Percentiles rank a stretch among this genome's conserved stretches.
These are phyloP conservation scores for Chamaetylas fuelleborni DNA, from an alignment of 2,113 vertebrate genomes.

Conservation along the genomic window DNA sequence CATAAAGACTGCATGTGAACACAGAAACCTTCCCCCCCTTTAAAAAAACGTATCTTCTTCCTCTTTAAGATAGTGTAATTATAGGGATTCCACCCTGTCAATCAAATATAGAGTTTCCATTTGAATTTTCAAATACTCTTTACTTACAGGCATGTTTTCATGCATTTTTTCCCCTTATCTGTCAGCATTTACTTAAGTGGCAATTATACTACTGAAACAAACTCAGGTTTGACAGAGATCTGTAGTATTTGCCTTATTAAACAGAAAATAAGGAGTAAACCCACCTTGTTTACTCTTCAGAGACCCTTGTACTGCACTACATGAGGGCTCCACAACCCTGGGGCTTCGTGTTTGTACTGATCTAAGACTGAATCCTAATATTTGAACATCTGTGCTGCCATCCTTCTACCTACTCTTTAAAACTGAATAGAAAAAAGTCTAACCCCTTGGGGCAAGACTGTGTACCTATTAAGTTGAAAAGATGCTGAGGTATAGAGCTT, in stretches of 20 bases:
- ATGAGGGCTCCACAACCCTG: neutral
- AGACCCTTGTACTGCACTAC: neutral
- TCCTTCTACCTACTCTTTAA: constrained; percentile 1
- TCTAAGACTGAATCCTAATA: constrained; percentile 42
- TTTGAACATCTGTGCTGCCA: constrained; percentile 35
- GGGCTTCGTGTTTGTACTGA: neutral
- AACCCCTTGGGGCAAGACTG: neutral
- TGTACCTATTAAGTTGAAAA: constrained; percentile 20
- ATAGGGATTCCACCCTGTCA: neutral
- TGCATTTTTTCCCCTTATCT: constrained; percentile 1
- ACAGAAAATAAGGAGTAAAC: constrained; percentile 26
- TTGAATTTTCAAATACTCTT: neutral
- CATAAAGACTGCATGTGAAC: neutral
- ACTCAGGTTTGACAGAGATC: constrained; percentile 35
- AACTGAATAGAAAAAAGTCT: neutral
- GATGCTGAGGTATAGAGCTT: neutral
- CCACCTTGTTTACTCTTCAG: constrained; percentile 2
- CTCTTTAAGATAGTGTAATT: neutral
- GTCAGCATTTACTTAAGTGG: constrained; percentile 10
- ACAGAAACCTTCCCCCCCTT: neutral
- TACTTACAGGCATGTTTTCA: neutral
- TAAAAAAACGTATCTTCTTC: neutral
- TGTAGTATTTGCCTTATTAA: constrained; percentile 60
- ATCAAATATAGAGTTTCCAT: neutral
- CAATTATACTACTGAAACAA: constrained; percentile 42